These are phyloP conservation scores for Conus betulinus DNA, from an alignment of 1,140 invertebrate genomes.

Conservation along the genomic window DNA sequence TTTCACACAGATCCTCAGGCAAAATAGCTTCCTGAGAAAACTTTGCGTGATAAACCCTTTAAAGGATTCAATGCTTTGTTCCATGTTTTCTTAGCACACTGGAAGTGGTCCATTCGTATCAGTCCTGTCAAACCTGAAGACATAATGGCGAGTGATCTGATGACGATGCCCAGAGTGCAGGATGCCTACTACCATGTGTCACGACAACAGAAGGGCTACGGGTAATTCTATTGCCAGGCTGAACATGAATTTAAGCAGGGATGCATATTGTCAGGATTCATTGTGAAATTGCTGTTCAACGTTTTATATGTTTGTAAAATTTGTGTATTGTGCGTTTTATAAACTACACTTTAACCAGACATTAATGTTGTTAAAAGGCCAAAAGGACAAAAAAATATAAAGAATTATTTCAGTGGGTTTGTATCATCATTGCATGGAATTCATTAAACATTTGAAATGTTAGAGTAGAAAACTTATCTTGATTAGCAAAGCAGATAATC, in stretches of 20 bases:
- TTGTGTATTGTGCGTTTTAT: too few relatives aligned
- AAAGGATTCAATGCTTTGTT: background rate
- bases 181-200: background rate
- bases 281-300: background rate
- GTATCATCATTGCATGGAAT: background rate
- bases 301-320: background rate
- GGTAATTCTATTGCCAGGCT: background rate
- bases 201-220: background rate
- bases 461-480: background rate
- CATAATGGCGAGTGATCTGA: slow-evolving; percentile 9
- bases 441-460: background rate
- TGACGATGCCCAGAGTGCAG: slow-evolving; percentile 24
- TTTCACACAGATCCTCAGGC: too few relatives aligned
- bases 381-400: too few relatives aligned
- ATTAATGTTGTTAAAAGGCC: too few relatives aligned
- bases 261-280: too few relatives aligned
- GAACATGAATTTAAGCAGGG: background rate
- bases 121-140: slow-evolving; percentile 13
- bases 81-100: background rate
- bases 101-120: slow-evolving; percentile 32
- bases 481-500: too few relatives aligned
- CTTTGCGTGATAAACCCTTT: too few relatives aligned
- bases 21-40: too few relatives aligned
- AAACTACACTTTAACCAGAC: too few relatives aligned
- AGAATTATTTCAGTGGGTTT: too few relatives aligned